Evolutionary conservation across 2,113 vertebrate species (phyloP), one percentile per base, ranked within the genome.

Genomic region (Empidonax traillii): DNA sequence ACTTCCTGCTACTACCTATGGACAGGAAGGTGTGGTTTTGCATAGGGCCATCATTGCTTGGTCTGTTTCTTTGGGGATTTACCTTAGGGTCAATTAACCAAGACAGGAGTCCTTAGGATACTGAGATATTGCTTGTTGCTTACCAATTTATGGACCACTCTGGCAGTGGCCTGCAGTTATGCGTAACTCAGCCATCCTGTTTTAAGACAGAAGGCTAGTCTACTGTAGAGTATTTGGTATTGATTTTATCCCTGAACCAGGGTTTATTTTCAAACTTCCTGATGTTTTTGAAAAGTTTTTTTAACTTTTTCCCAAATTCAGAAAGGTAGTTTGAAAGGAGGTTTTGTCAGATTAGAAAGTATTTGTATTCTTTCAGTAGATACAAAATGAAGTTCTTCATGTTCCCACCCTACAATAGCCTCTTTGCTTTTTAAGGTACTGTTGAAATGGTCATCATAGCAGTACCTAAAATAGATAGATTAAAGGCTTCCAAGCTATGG

Each of bases 381-480:
- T 35, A 47, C 55, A 56, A 91, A 49, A 46, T 41, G 7, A 77
- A 85, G 52, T 47, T 87, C 39, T 78, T 9, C 5, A 0, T 58
- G 17, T 73, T 35, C 27, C 72, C 19, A 43, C 19, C n/a, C 62
- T 89, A 28, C 43, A 79, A 39, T 13, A 55, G 25, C 53, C 15
- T 65, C 37, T 65, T 56, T 82, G 37, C 12, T 91, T 85, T 62
- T 83, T 72, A 85, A 85, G 87, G 43, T 89, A 51, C 8, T 46
- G n/a, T 51, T 1, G 0, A 91, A 59, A 43, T 47, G 46, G n/a
- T 85, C 63, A 51, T 80, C 22, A 33, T 23, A 65, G 28, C 49
- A 30, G 8, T 91, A 69, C 63, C 74, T 91, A 87, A 96, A 94
- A 82, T 31, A 94, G 55, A 53, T 6, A 69, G 61, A 94, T 92